Evolutionary conservation across 2,797 vertebrate species (phyloP).

Genomic region (Notoglanidium macrostoma): DNA sequence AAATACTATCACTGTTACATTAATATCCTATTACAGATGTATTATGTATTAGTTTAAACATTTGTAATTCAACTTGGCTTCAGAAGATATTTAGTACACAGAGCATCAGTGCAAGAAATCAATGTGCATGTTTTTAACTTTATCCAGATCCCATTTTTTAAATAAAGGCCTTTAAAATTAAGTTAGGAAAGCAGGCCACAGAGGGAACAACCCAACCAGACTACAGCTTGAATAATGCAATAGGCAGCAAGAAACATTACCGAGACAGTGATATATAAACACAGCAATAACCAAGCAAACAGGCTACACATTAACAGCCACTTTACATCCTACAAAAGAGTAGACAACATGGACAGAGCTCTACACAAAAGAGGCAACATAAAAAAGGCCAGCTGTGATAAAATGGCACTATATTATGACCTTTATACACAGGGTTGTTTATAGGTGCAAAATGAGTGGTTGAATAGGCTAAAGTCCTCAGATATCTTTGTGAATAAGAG

Average conservation of each 20-base stretch:
- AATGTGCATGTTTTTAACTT: not conserved
- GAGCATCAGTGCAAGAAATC: not conserved
- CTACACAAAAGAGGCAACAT: not conserved
- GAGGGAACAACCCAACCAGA: not conserved
- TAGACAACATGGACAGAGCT: not conserved
- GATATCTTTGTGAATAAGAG: not conserved
- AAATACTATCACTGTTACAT: not conserved
- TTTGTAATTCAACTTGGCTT: not conserved
- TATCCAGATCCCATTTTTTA: not conserved
- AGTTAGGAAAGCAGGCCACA: not conserved
- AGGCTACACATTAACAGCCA: not conserved
- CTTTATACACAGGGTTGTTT: not conserved
- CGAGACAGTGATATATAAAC: not conserved
- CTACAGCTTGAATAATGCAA: constrained; percentile 2
- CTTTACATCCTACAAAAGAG: not conserved
- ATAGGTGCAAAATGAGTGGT: not conserved
- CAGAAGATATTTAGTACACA: not conserved
- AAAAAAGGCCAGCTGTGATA: not conserved
- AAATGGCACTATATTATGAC: not conserved
- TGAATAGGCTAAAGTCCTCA: not conserved
- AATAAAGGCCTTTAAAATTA: not conserved
- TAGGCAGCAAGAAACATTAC: not conserved
- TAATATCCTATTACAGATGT: not conserved
- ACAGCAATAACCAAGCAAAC: not conserved
- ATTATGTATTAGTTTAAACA: not conserved